These are phyloP conservation scores for Centropus unirufus DNA, from an alignment of 2,113 vertebrate species.

Conservation along the genomic window DNA sequence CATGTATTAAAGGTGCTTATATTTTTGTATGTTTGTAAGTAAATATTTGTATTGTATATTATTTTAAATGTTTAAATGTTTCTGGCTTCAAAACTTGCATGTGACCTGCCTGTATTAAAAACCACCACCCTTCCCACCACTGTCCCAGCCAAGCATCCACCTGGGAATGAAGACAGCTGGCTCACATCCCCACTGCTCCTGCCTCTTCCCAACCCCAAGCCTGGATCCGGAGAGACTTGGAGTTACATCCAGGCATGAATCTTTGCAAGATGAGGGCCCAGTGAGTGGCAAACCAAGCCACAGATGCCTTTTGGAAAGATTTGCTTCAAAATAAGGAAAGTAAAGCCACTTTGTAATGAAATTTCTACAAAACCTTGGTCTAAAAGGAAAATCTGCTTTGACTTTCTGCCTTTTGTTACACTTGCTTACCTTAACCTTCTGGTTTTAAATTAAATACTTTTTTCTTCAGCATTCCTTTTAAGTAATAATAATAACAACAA, in stretches of 20 bases:
- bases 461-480: not conserved
- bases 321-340: not conserved
- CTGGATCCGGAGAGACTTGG: not conserved
- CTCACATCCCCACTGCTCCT: not conserved
- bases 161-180: not conserved
- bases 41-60: slow-evolving; percentile 90
- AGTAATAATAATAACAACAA: not conserved
- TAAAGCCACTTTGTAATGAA: not conserved
- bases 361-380: not conserved
- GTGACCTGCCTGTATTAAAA: slow-evolving; percentile 65
- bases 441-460: slow-evolving; percentile 39
- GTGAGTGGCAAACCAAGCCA: not conserved
- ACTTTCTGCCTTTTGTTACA: not conserved
- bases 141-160: not conserved
- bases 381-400: not conserved
- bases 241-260: not conserved
- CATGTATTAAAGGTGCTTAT: slow-evolving; percentile 88
- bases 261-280: not conserved
- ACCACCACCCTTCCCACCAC: not conserved
- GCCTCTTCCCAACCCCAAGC: not conserved
- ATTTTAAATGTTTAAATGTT: slow-evolving; percentile 80
- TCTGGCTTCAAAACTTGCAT: slow-evolving; percentile 85
- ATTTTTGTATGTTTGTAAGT: slow-evolving; percentile 95
- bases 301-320: not conserved
- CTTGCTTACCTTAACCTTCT: not conserved